Evolutionary conservation across 2,797 vertebrate species (phyloP).

Genomic region (Enteromius paludinosus): DNA sequence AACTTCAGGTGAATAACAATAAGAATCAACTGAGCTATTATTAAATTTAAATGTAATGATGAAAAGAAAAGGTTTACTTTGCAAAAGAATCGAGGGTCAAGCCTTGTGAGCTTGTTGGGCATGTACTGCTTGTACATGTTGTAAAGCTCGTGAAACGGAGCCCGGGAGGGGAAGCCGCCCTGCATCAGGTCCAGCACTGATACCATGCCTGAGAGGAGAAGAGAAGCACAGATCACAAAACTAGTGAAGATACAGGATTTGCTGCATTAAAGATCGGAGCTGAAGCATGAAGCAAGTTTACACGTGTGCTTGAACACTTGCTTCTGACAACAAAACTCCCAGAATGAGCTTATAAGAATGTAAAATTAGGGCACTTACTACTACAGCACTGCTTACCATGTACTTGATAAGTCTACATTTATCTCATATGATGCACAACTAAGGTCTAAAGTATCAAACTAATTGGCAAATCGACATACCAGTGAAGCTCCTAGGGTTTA

Average conservation of each 20-base stretch:
- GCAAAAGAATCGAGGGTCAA: slow-evolving; percentile 97
- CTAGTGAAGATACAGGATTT: background rate
- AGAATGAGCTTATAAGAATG: background rate
- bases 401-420: background rate
- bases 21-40: slow-evolving; percentile 22
- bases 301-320: background rate
- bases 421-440: background rate
- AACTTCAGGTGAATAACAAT: slow-evolving; percentile 15
- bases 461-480: background rate
- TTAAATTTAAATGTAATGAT: slow-evolving; percentile 16
- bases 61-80: slow-evolving; percentile 80
- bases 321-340: background rate
- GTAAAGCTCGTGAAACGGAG: slow-evolving; percentile 97
- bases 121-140: slow-evolving; percentile 98
- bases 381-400: background rate
- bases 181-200: slow-evolving; percentile 99
- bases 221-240: slow-evolving; percentile 5
- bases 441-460: background rate
- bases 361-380: background rate
- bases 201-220: slow-evolving; percentile 88
- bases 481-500: background rate
- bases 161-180: slow-evolving; percentile 95
- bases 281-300: slow-evolving; percentile 16
- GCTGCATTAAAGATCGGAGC: background rate
- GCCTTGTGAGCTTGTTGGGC: slow-evolving; percentile 90